Evolutionary conservation across 2,888 invertebrate genomes (phyloP), one percentile per base, ranked within the genome.

Genomic region (Napeogenes inachia): DNA sequence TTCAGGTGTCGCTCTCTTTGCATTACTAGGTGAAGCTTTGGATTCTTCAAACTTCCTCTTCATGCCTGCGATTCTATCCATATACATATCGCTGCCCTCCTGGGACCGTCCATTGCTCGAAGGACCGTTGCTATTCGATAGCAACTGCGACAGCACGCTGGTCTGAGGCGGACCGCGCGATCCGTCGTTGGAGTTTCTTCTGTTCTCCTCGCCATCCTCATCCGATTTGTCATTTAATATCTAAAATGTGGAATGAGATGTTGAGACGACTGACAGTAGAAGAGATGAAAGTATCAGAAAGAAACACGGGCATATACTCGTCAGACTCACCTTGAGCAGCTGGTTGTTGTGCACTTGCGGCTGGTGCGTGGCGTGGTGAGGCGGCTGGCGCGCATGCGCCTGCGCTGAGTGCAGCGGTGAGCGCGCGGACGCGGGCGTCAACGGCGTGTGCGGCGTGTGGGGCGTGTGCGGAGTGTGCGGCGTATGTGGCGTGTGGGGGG

Each of bases 171-270:
- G 70, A 38, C 75, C 73, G 38, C 83, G 78, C 30, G 73, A 74
- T 5, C 73, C 73, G 13, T 83, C 84, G 21, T 73, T 75, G 13
- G 79, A 75, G 70, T 81, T 85, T 73, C 84, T 91, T 71, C 91
- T 89, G 69, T 87, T 87, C 67, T 94, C 94, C 63, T 93, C 92
- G 68, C 94, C 93, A 71, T 96, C 96, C 71, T 95, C 95, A 73
- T 96, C 96, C 64, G 93, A 94, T 84, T 95, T 95, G 70, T 96
- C 95, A 78, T 96, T 96, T 68, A 96, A 89, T 81, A 97, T 92
- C 95, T 96, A 79, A 82, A 83, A 68, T 59, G 53, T 55, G 63
- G 54, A 54, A 35, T 64, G 30, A 13, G n/a, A 46, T 45, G 21
- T 21, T 21, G 32, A 56, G 12, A 38, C 10, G 42, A 42, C 42